Base-by-base conservation (phyloP, 2,888 invertebrate genomes). In the Drosophila niveifrons region DNA sequence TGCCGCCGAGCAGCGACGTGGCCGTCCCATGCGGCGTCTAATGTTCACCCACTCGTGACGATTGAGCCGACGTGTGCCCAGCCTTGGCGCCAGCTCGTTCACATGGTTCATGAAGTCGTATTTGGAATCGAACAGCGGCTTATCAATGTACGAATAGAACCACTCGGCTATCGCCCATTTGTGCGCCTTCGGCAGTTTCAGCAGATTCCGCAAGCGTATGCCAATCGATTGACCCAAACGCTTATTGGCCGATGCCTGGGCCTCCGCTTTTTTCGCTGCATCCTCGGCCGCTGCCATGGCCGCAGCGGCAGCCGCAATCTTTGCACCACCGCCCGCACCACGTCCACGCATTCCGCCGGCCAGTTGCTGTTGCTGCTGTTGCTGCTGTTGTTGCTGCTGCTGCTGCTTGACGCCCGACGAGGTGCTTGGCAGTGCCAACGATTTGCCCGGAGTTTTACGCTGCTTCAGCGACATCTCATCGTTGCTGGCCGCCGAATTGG, bases 111-210 rank as follows among this genome's bases (percentile, higher is more conserved):
- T 70, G 3, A 86, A 88, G 36, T 88, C 88, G 93, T 99, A 99
- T 90, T 98, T 98, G 39, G 97, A 98, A 79, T 97, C 95, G 93
- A 99, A 99, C 39, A 99, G 93, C 36, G 97, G 96, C 90, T 96
- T 96, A 91, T 99, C 99, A 83, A 99, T 96, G 90, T 98, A 99
- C 81, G 99, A 99, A 93, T 99, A 99, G 93, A 99, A 99, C 96
- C 98, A 99, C 92, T 99, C 99, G 93, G 98, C 99, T 92, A 98
- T 99, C 8, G 99, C 99, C 98, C 99, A 99, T 93, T 98, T 98
- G 91, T 99, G 98, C 3, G 99, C 99, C 93, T 99, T 99, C 0
- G 99, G 99, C 75, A 99, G 93, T 93, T 99, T 99, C 3, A 99
- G 93, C 31, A 99, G 94, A 93, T 99, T 99, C 76, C 98, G 94